Conservation (phyloP, 1,140 invertebrate species). For the Drosophila malerkotliana region DNA sequence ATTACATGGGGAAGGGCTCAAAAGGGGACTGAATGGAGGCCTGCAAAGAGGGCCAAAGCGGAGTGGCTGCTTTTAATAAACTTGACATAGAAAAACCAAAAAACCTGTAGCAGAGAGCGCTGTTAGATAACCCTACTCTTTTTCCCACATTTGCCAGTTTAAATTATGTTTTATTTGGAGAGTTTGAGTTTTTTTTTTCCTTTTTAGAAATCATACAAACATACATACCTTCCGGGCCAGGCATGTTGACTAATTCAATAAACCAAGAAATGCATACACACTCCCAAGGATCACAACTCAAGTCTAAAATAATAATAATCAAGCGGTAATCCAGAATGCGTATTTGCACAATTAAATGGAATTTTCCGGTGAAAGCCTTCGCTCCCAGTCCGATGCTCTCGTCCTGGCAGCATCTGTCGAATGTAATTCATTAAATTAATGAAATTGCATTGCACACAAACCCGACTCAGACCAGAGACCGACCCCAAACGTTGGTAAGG, state of each 20-base stretch:
- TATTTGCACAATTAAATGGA: slow-evolving; percentile 70
- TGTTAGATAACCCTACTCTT: not conserved
- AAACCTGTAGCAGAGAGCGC: not conserved
- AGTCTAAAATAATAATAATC: slow-evolving; percentile 63
- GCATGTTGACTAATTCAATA: slow-evolving; percentile 19
- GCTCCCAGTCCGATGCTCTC: not conserved
- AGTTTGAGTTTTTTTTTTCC: slow-evolving; percentile 15
- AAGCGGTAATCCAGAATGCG: slow-evolving; percentile 41
- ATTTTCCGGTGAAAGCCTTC: slow-evolving; percentile 11
- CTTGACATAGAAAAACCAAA: slow-evolving; percentile 35
- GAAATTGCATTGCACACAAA: slow-evolving; percentile 65
- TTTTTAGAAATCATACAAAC: not conserved
- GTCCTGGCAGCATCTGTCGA: slow-evolving; percentile 36
- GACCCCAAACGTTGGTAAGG: not conserved
- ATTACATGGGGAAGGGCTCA: slow-evolving; percentile 14
- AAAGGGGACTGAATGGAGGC: not conserved
- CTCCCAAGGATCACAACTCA: slow-evolving; percentile 25
- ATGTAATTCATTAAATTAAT: slow-evolving; percentile 78
- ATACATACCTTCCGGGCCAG: not conserved
- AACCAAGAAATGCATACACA: slow-evolving; percentile 11
- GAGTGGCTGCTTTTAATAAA: slow-evolving; percentile 55
- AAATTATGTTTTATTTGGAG: slow-evolving; percentile 42
- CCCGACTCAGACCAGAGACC: not conserved
- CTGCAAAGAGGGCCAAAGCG: too few species aligned
- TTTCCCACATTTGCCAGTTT: slow-evolving; percentile 5